These are phyloP conservation scores for Pollenia angustigena DNA, from an alignment of 2,888 invertebrate species.

Conservation along the genomic window DNA sequence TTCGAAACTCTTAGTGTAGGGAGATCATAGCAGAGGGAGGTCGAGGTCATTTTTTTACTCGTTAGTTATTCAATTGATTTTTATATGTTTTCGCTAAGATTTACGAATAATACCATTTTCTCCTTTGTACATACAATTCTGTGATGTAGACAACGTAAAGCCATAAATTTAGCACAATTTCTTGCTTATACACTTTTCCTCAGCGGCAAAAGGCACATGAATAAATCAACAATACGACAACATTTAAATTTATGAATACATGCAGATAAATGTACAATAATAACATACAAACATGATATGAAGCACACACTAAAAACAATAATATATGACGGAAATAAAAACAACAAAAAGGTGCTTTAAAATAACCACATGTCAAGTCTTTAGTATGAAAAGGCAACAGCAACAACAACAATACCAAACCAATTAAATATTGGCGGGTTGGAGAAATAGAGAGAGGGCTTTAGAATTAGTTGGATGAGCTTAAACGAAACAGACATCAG, in stretches of 20 bases:
- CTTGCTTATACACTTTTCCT: constrained; percentile 23
- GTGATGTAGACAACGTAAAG: constrained; percentile 14
- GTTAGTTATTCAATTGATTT: too few relatives aligned
- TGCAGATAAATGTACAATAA: not conserved
- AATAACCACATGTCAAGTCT: constrained; percentile 32
- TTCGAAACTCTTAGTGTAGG: too few relatives aligned
- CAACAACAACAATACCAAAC: constrained; percentile 20
- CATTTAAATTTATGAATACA: constrained; percentile 7
- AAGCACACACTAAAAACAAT: not conserved
- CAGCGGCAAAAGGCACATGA: not conserved
- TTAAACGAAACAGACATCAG: too few relatives aligned
- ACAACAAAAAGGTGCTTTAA: not conserved
- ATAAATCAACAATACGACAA: not conserved
- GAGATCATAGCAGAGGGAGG: too few relatives aligned
- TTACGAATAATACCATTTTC: too few relatives aligned
- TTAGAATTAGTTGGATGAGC: too few relatives aligned
- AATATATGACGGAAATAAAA: not conserved
- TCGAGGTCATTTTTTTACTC: too few relatives aligned
- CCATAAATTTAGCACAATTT: constrained; percentile 38
- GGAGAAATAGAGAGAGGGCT: too few relatives aligned
- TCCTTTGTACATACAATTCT: not conserved
- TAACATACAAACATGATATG: too few relatives aligned
- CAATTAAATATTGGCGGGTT: not conserved
- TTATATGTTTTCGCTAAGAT: too few relatives aligned
- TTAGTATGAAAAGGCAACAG: constrained; percentile 9